Base-by-base conservation (phyloP, 2,888 invertebrate genomes). In the Venustoraphidia nigricollis region DNA sequence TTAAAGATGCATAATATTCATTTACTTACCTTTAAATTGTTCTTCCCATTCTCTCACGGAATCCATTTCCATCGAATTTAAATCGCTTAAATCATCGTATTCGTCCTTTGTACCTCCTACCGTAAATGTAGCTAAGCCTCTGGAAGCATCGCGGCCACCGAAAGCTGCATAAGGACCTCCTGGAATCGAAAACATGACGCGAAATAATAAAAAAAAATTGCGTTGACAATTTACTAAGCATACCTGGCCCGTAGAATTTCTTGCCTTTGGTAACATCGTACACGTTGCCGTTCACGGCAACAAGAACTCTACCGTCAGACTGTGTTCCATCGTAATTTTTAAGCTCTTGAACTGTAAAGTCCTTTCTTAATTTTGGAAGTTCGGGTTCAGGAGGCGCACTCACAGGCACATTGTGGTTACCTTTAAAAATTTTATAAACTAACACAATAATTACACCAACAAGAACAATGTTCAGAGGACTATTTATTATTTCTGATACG, bases 41-140 rank as follows among this genome's bases (percentile, higher is more conserved):
- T 87, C 86, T 66, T 95, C 94, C 97, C 97, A 97, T 70, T 97
- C 96, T 55, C 79, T 78, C 8, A 96, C 85, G 17, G 91, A 89
- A 57, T 93, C 93, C 91, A 96, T 93, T 72, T 97, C 89, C 73
- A 85, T 80, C 10, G 85, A 79, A 62, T 83, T 87, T 48, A 97
- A 77, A 68, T 97, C 96, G 66, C 90, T 90, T 48, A 97, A 75
- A 66, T 97, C 96, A 73, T 97, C 96, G 69, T 93, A 93, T 58
- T 86, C 89, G 52, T 84, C 83, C 57, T 81, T 84, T 53, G 81
- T 79, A 45, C 80, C 75, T 45, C 81, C 79, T 44, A 95, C 83
- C 37, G 85, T 85, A 67, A 97, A 97, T 53, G 91, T 95, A 39
- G 94, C 96, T 47, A 97, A 72, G 38, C 93, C 93, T 64, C 96